phyloP scores from a whole-genome alignment of 2,113 vertebrate genomes.

The Brachyhypopomus occidentalis region DNA sequence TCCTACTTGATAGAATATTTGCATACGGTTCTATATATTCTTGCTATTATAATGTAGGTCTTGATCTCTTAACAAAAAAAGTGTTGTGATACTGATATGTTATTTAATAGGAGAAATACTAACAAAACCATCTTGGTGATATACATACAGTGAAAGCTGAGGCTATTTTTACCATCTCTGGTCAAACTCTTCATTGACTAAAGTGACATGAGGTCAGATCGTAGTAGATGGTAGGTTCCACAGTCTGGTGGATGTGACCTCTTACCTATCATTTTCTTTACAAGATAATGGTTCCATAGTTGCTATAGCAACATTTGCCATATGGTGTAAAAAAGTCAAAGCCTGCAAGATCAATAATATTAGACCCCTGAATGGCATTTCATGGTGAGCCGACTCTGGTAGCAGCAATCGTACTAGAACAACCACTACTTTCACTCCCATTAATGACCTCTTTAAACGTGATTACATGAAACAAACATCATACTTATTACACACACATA shows the following conservation, averaged over 20 bases:
- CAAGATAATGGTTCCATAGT: constrained; percentile 45
- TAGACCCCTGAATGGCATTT: constrained; percentile 20
- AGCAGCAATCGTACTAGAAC: background rate
- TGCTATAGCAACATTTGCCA: constrained; percentile 54
- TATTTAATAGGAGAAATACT: background rate
- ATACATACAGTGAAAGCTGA: background rate
- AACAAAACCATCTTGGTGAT: background rate
- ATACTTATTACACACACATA: too few species aligned
- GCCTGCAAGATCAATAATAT: constrained; percentile 16
- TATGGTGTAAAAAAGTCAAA: constrained; percentile 34
- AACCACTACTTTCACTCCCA: background rate
- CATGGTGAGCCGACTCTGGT: background rate
- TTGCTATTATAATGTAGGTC: background rate
- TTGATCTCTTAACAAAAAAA: background rate
- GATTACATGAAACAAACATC: background rate
- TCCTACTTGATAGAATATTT: background rate
- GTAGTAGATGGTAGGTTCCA: background rate
- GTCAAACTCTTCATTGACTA: background rate
- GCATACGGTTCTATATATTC: background rate
- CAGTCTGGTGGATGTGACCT: constrained; percentile 11
- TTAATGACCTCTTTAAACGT: background rate
- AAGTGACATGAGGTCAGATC: background rate
- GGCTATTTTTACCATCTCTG: background rate
- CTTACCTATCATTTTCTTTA: constrained; percentile 41
- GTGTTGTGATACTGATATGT: background rate